Conservation (phyloP, 2,797 vertebrate genomes). For the Poliocrania exsul region DNA sequence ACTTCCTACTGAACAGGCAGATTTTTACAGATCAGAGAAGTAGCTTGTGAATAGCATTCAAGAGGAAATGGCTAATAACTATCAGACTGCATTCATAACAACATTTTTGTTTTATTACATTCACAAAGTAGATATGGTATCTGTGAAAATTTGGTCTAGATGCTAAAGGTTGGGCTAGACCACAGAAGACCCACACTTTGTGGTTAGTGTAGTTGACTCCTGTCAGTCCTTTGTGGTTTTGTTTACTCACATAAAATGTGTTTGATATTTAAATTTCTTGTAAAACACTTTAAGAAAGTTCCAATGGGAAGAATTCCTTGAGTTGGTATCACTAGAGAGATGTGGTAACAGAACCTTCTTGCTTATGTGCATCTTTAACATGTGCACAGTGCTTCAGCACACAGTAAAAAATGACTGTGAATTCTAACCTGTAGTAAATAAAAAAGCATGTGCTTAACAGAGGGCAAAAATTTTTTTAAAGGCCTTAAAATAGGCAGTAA, state of each 20-base stretch:
- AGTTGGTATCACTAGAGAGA: neutral
- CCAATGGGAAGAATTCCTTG: neutral
- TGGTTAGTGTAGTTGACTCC: neutral
- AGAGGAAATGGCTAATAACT: neutral
- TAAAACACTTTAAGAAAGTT: slow-evolving; percentile 1
- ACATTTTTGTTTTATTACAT: neutral
- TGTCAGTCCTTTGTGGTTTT: neutral
- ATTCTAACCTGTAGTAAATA: slow-evolving; percentile 14
- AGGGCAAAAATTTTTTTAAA: neutral
- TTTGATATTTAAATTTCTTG: neutral
- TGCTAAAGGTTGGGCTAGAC: neutral
- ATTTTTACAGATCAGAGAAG: neutral
- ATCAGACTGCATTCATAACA: neutral
- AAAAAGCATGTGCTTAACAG: neutral
- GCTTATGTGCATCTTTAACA: neutral
- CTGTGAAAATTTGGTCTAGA: neutral
- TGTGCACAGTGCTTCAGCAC: neutral
- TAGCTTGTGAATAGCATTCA: neutral
- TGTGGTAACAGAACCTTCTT: neutral
- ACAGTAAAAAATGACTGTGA: slow-evolving; percentile 29
- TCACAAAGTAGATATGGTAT: neutral
- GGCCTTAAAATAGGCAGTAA: slow-evolving; percentile 1
- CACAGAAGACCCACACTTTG: neutral
- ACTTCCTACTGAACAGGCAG: neutral
- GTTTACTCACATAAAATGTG: neutral